phyloP scores from a whole-genome alignment of 2,888 invertebrate genomes.

The Nomada fucata region DNA sequence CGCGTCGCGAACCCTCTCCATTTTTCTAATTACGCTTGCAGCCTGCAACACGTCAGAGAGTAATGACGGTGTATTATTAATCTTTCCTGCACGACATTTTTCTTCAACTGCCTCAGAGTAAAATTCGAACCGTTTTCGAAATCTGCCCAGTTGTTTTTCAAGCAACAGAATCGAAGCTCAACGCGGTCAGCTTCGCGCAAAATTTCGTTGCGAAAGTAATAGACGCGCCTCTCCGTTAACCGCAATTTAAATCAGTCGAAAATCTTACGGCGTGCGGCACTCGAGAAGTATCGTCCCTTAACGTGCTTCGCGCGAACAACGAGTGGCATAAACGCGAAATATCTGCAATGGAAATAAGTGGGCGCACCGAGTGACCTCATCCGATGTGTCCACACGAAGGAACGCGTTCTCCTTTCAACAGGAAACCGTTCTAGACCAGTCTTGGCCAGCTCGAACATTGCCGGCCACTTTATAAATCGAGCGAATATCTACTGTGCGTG shows the following conservation, averaged over 20 bases:
- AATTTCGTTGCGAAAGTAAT: too few relatives aligned
- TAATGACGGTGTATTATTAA: too few relatives aligned
- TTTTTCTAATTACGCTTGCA: too few relatives aligned
- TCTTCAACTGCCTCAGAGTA: too few relatives aligned
- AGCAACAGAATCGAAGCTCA: too few relatives aligned
- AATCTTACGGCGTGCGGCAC: neutral
- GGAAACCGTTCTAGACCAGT: conserved; percentile 76
- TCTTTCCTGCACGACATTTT: too few relatives aligned
- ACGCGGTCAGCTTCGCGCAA: too few relatives aligned
- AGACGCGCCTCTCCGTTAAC: too few relatives aligned
- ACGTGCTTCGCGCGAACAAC: neutral
- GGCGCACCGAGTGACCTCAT: conserved; percentile 62
- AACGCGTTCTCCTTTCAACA: conserved; percentile 77
- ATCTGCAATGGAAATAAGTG: conserved; percentile 51
- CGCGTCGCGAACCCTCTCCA: too few relatives aligned
- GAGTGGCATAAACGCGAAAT: conserved; percentile 15
- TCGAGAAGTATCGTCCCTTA: neutral
- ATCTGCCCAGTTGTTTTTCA: too few relatives aligned
- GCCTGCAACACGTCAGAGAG: too few relatives aligned
- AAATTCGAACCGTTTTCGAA: too few relatives aligned
- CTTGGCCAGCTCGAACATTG: conserved; percentile 33
- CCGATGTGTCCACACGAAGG: conserved; percentile 65
- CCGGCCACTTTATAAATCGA: conserved; percentile 56
- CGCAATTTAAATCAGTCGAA: neutral
- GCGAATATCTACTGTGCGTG: conserved; percentile 10